Evolutionary conservation across 2,113 vertebrate species (phyloP), one percentile per base, ranked within the genome.

Genomic region (Anser cygnoides): DNA sequence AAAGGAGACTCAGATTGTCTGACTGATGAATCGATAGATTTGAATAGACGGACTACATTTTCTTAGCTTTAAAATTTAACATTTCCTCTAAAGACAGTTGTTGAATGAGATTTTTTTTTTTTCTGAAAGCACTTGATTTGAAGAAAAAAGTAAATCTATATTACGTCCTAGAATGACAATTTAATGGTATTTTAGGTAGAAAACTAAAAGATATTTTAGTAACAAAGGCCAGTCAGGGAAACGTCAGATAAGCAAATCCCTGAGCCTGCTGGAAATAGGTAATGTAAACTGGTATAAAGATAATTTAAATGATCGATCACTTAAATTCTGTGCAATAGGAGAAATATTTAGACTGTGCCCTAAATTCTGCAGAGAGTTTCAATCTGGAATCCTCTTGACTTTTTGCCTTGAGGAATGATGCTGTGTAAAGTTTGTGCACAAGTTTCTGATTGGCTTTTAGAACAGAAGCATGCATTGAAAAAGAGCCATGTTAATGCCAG

Each of bases 341-440:
- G 62, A 94, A 94, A 75, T 90, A 85, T 44, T 92, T 89, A 59
- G 15, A 77, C 90, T 93, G n/a, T 96, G 62, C 50, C 76, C 90
- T 95, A 82, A 94, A 94, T 94, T 85, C 66, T 87, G 22, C 19
- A 22, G 44, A 22, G 39, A 28, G 41, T 80, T 92, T 71, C 72
- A 84, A 17, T 74, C 66, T 80, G 46, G 21, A 87, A 23, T 29
- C 31, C 26, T 81, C 66, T 77, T 76, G 49, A 13, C 29, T 70
- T 95, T 95, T 96, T 87, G 39, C 63, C 70, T n/a, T 59, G 15
- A 72, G 49, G 83, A 78, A 66, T 62, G 13, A 41, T 43, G 65
- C 41, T 58, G 83, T 46, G 57, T 73, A 66, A 84, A 87, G 58
- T 58, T 70, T 93, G 62, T 72, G n/a, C 26, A 33, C 11, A 29